Conservation (phyloP, 1,140 invertebrate genomes). For the Calephelis virginiensis region DNA sequence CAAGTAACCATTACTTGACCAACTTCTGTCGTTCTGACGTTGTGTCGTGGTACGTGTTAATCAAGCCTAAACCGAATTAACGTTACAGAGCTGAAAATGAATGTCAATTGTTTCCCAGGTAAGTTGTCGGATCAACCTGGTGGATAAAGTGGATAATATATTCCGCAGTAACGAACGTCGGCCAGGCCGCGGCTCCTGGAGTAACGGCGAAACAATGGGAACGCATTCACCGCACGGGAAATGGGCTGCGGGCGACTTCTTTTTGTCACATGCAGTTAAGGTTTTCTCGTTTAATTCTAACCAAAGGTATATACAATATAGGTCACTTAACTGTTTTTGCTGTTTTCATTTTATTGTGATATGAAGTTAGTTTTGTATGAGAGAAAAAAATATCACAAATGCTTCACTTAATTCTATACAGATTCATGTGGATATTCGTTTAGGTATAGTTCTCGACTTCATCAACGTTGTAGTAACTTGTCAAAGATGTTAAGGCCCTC, state of each 20-base stretch:
- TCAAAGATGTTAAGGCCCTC: no score
- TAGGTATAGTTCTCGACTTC: no score
- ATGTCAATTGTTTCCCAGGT: background rate
- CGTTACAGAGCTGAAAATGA: constrained; percentile 5
- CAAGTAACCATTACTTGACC: no score
- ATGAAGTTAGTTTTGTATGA: no score
- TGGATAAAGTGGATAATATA: constrained; percentile 30
- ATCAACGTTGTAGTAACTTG: no score
- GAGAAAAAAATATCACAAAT: no score
- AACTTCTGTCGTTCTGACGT: no score
- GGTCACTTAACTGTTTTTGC: constrained; percentile 4
- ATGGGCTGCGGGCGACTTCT: background rate
- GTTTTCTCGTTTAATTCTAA: constrained; percentile 10
- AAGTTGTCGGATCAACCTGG: constrained; percentile 20
- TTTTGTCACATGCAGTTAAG: constrained; percentile 11
- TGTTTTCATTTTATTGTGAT: background rate
- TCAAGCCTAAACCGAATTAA: background rate
- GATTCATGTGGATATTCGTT: no score
- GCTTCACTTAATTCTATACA: no score
- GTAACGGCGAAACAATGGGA: constrained; percentile 2
- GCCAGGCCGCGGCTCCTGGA: constrained; percentile 6
- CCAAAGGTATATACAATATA: constrained; percentile 2
- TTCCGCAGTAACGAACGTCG: constrained; percentile 29
- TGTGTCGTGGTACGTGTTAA: no score
- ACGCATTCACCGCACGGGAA: background rate